These are phyloP conservation scores for Epinotia bilunana DNA, from an alignment of 2,888 invertebrate genomes.

Conservation along the genomic window DNA sequence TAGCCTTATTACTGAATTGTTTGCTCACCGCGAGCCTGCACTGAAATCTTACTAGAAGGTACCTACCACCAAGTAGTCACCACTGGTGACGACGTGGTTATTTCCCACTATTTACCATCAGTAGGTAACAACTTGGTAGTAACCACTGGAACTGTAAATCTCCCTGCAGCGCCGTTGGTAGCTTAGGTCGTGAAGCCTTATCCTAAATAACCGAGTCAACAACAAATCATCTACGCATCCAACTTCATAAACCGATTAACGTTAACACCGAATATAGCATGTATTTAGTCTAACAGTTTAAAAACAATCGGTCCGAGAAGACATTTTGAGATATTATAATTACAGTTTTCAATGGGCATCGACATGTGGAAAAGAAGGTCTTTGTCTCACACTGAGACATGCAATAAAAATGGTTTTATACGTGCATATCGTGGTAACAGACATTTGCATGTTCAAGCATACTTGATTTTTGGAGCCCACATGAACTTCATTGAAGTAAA, in stretches of 20 bases:
- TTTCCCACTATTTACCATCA: not conserved
- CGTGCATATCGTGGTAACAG: not conserved
- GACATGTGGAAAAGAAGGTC: too few species aligned
- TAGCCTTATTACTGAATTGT: constrained; percentile 31
- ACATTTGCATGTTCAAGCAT: not conserved
- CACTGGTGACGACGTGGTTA: not conserved
- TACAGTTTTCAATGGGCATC: not conserved
- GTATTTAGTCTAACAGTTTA: constrained; percentile 38
- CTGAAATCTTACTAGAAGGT: not conserved
- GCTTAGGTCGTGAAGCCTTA: constrained; percentile 39
- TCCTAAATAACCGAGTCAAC: constrained; percentile 36
- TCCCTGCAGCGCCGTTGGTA: not conserved
- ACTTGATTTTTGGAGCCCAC: not conserved
- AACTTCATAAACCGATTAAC: constrained; percentile 43
- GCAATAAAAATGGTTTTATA: not conserved
- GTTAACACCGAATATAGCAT: constrained; percentile 45
- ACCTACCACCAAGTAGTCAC: not conserved
- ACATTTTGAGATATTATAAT: constrained; percentile 41
- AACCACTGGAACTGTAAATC: not conserved
- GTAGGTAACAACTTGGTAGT: not conserved
- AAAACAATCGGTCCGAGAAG: constrained; percentile 39
- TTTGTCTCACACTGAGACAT: too few species aligned
- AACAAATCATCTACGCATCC: constrained; percentile 35
- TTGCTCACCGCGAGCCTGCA: constrained; percentile 9
- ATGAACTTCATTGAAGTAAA: not conserved